Evolutionary conservation across 2,888 invertebrate genomes (phyloP), one percentile per base, ranked within the genome.

Genomic region (Dicyrtoma fusca): DNA sequence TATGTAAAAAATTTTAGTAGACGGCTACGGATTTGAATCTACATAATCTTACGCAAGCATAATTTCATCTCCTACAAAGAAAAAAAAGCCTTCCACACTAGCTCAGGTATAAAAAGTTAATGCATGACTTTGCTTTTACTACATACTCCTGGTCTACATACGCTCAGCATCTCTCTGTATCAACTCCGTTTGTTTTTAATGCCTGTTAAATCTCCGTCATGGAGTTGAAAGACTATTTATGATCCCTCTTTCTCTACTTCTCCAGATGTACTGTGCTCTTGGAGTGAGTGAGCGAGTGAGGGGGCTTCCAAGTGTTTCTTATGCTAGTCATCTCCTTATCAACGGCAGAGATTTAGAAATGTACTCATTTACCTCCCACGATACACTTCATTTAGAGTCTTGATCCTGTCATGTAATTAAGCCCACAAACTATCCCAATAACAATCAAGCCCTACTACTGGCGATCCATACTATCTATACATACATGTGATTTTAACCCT

Each of bases 191-290:
- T 53, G 17, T 57, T 25, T 25, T 57, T 57, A 57, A 57, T 57
- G 57, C 25, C 57, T 57, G 57, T 17, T 57, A 57, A 57, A 57
- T 57, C 57, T 57, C 57, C 14, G 23, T 57, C 57, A n/a, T 57
- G 57, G 23, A 57, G 57, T 13, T 57, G 57, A 25, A 57, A 21
- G 25, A 25, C 57, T 57, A 57, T 57, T 23, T 57, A 57, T 57
- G 57, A 57, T 23, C 57, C 25, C 1, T 25, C 26, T 25, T 57
- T 57, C 25, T 25, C 57, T 49, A 3, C 49, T n/a, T 49, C 49
- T 49, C 49, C 49, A 49, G 49, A 49, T 49, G 5, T 25, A 57
- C n/a, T n/a, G n/a, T n/a, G n/a, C n/a, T n/a, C n/a, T n/a, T n/a
- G n/a, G n/a, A n/a, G 57, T 10, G 25, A 26, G 3, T 14, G 23